These are phyloP conservation scores for Acrocyrtus sp. DNA, from an alignment of 2,888 invertebrate genomes.

Conservation along the genomic window DNA sequence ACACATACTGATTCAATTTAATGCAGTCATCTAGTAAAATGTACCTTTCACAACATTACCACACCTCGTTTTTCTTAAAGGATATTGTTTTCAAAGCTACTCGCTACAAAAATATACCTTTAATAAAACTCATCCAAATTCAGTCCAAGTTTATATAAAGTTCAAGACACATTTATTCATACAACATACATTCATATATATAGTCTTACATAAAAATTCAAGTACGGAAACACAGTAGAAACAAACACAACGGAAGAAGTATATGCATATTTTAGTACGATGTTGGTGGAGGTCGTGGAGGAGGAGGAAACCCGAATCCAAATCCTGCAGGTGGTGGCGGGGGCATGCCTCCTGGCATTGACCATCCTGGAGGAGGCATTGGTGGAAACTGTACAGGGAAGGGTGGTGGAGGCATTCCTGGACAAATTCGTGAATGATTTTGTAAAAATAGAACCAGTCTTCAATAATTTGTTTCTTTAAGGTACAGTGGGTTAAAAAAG, in stretches of 20 bases:
- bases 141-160: constrained; percentile 13
- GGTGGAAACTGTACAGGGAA: constrained; percentile 71
- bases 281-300: constrained; percentile 59
- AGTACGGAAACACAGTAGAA: neutral
- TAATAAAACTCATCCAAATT: constrained; percentile 23
- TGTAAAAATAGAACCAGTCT: too few relatives aligned
- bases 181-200: neutral
- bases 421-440: too few relatives aligned
- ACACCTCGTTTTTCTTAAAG: constrained; percentile 34
- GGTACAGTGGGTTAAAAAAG: constrained; percentile 23
- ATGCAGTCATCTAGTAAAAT: constrained; percentile 32
- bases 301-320: constrained; percentile 59
- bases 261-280: constrained; percentile 5
- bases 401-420: constrained; percentile 62
- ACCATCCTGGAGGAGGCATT: constrained; percentile 74
- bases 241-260: neutral
- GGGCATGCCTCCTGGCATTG: constrained; percentile 74
- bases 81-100: constrained; percentile 22
- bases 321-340: constrained; percentile 65
- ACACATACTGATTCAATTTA: constrained; percentile 9
- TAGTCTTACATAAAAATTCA: neutral
- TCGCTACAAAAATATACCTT: constrained; percentile 3
- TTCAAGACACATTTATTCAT: neutral
- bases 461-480: too few relatives aligned
- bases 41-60: constrained; percentile 53